phyloP scores from a whole-genome alignment of 2,888 invertebrate species.

The Maniola hyperantus region DNA sequence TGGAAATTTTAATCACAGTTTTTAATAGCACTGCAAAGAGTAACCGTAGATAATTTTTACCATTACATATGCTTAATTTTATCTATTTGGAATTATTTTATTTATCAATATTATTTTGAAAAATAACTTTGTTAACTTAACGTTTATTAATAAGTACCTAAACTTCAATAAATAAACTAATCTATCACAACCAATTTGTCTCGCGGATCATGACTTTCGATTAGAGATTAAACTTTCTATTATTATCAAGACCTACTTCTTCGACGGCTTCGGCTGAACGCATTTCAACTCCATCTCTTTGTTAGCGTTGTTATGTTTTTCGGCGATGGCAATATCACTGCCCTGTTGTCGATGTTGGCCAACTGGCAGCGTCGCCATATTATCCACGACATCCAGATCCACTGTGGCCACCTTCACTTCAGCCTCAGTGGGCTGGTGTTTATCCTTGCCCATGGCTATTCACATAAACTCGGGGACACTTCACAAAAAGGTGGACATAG shows the following conservation, averaged over 20 bases:
- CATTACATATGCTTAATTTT: background rate
- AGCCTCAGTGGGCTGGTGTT: constrained; percentile 81
- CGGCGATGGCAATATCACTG: constrained; percentile 88
- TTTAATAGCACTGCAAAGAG: constrained; percentile 3
- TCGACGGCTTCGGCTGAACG: constrained; percentile 91
- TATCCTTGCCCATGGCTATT: constrained; percentile 76
- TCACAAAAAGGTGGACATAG: constrained; percentile 49
- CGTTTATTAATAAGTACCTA: too few relatives aligned
- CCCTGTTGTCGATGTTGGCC: constrained; percentile 87
- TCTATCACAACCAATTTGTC: background rate
- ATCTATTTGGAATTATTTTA: background rate
- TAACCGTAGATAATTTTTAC: background rate
- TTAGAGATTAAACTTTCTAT: constrained; percentile 34
- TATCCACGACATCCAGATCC: constrained; percentile 93
- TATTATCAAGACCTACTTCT: constrained; percentile 85
- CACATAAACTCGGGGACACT: constrained; percentile 45
- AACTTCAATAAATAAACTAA: too few relatives aligned
- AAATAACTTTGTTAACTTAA: background rate
- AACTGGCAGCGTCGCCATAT: constrained; percentile 94
- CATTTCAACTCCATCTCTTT: constrained; percentile 94
- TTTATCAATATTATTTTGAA: background rate
- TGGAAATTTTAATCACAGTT: constrained; percentile 22
- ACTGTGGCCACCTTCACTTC: constrained; percentile 95
- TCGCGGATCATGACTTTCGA: constrained; percentile 4
- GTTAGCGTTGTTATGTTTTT: constrained; percentile 91